Evolutionary conservation across 2,888 invertebrate species (phyloP).

Genomic region (Drosophila affinis): DNA sequence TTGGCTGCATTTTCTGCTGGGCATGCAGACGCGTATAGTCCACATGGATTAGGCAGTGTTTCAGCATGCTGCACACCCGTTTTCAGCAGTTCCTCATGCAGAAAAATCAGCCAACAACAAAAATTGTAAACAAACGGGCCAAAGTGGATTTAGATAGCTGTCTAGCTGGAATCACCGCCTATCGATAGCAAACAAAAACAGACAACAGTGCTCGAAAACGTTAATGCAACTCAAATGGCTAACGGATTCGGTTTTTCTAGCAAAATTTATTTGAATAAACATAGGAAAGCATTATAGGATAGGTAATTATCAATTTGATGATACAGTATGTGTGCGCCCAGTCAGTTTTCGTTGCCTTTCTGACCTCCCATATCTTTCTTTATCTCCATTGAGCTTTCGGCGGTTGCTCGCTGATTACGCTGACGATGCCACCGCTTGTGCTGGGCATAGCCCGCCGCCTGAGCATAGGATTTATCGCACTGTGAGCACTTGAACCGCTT

Average conservation of each 20-base stretch:
- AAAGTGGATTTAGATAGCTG: neutral
- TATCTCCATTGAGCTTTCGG: neutral
- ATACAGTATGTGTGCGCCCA: neutral
- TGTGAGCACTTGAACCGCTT: slow-evolving; percentile 70
- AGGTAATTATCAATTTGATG: neutral
- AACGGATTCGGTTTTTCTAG: neutral
- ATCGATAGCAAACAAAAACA: neutral
- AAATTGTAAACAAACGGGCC: slow-evolving; percentile 17
- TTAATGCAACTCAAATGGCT: neutral
- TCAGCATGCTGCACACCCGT: slow-evolving; percentile 57
- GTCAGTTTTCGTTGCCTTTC: neutral
- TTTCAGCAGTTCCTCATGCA: neutral
- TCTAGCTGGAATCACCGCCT: neutral
- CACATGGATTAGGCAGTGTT: slow-evolving; percentile 61
- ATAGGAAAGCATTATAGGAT: neutral
- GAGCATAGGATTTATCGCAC: slow-evolving; percentile 70
- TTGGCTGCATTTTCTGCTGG: slow-evolving; percentile 57
- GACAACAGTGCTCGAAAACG: neutral
- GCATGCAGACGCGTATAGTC: slow-evolving; percentile 59
- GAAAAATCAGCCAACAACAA: slow-evolving; percentile 16
- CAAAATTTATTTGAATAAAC: neutral
- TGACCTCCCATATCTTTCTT: neutral
- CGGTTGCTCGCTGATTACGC: slow-evolving; percentile 45
- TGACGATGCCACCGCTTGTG: slow-evolving; percentile 73
- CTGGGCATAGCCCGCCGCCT: slow-evolving; percentile 74